Evolutionary conservation across 2,888 invertebrate genomes (phyloP).

Genomic region (Lithophane semibrunnea): DNA sequence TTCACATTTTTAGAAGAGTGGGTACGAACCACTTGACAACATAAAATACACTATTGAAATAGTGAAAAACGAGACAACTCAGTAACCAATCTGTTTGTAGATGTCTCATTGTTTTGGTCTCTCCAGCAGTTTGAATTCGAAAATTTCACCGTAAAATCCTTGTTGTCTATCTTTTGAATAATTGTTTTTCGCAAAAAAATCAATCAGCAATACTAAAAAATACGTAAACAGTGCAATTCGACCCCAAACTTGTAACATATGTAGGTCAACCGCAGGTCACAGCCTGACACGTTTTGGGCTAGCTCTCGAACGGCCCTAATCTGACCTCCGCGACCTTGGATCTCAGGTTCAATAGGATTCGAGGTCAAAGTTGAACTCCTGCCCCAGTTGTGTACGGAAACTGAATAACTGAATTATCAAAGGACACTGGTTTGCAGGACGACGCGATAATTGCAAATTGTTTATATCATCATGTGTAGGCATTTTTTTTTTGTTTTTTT

Average conservation of each 20-base stretch:
- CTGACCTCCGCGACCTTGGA: conserved; percentile 83
- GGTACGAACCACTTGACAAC: neutral
- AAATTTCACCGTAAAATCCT: neutral
- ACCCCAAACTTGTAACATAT: conserved; percentile 80
- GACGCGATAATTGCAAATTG: conserved; percentile 10
- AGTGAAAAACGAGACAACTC: neutral
- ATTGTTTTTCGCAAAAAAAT: neutral
- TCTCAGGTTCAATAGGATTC: conserved; percentile 72
- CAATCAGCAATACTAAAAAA: conserved; percentile 30
- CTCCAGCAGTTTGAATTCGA: neutral
- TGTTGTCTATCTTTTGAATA: neutral
- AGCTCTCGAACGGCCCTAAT: conserved; percentile 81
- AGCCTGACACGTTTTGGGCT: conserved; percentile 81
- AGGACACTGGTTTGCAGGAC: conserved; percentile 38
- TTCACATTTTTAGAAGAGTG: neutral
- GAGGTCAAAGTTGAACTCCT: conserved; percentile 77
- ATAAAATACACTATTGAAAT: neutral
- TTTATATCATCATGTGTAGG: neutral
- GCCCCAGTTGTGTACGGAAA: conserved; percentile 61
- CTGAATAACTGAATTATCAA: conserved; percentile 53
- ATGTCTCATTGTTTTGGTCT: neutral
- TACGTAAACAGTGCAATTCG: conserved; percentile 67
- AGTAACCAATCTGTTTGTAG: neutral
- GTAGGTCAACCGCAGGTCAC: conserved; percentile 79
- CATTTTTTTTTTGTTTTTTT: neutral